Conservation (phyloP, 2,888 invertebrate species). For the Criorhina ranunculi region DNA sequence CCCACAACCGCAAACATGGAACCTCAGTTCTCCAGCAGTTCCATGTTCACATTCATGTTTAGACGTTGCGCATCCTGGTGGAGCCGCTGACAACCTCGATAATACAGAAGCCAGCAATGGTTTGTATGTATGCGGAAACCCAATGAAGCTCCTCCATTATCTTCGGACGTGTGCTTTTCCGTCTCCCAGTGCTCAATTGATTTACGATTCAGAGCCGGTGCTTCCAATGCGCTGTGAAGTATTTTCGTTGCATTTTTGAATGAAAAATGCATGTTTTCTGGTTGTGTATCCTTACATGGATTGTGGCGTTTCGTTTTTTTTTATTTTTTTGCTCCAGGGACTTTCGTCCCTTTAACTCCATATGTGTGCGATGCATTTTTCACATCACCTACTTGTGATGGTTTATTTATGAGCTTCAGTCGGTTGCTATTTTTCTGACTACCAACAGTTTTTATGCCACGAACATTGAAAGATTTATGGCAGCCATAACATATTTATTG, state of each 20-base stretch:
- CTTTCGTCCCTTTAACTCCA: too few species aligned
- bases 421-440: too few species aligned
- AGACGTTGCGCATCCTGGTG: slow-evolving; percentile 28
- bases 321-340: too few species aligned
- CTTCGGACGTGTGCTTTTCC: neutral
- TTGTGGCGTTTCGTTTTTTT: neutral
- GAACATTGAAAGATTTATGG: slow-evolving; percentile 28
- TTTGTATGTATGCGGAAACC: slow-evolving; percentile 15
- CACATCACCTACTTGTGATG: slow-evolving; percentile 61
- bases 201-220: slow-evolving; percentile 28
- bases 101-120: slow-evolving; percentile 1
- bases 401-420: slow-evolving; percentile 55
- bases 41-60: slow-evolving; percentile 23
- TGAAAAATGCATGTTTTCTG: slow-evolving; percentile 24
- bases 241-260: slow-evolving; percentile 33
- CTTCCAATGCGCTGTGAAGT: neutral
- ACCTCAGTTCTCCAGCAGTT: neutral
- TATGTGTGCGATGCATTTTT: slow-evolving; percentile 41
- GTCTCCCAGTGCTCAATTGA: slow-evolving; percentile 25
- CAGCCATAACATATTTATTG: slow-evolving; percentile 60
- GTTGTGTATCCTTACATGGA: neutral
- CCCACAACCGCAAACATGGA: slow-evolving; percentile 24
- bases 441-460: neutral
- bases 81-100: slow-evolving; percentile 15
- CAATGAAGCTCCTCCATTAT: slow-evolving; percentile 13